These are phyloP conservation scores for Suricata suricatta DNA, from an alignment of 2,113 vertebrate genomes.

Conservation along the genomic window DNA sequence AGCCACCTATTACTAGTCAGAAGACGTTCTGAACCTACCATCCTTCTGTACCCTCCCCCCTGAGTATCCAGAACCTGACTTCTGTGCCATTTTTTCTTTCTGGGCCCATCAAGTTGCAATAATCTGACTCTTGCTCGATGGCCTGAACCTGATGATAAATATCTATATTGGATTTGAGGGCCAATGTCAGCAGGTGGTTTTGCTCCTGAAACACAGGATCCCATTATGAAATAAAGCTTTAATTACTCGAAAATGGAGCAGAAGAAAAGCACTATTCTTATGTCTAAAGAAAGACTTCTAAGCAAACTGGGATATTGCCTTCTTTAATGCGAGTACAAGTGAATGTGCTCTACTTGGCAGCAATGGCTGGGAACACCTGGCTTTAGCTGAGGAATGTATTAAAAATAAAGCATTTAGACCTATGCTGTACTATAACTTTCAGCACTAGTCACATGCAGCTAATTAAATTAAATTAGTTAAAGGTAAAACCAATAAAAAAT, in stretches of 20 bases:
- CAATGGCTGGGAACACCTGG: not conserved
- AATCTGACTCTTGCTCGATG: not conserved
- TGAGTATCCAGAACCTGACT: not conserved
- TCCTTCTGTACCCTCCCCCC: fast-evolving
- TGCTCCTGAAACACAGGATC: not conserved
- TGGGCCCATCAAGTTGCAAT: not conserved
- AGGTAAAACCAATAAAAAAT: not conserved
- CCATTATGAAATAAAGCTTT: not conserved
- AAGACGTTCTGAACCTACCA: not conserved
- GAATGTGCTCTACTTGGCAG: not conserved
- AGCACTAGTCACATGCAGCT: not conserved
- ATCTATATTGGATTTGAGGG: not conserved
- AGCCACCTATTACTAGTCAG: not conserved
- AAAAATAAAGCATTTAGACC: not conserved
- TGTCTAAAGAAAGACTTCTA: not conserved
- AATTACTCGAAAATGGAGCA: not conserved
- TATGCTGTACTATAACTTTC: not conserved
- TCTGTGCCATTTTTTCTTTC: not conserved
- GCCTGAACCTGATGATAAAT: not conserved
- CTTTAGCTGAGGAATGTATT: not conserved
- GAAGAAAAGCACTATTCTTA: not conserved
- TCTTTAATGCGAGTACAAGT: not conserved
- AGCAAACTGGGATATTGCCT: not conserved
- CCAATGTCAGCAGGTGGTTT: not conserved
- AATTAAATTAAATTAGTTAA: slow-evolving; percentile 34